Evolutionary conservation across 2,113 vertebrate genomes (phyloP), one percentile per base, ranked within the genome.

Genomic region (Antigone vipio): DNA sequence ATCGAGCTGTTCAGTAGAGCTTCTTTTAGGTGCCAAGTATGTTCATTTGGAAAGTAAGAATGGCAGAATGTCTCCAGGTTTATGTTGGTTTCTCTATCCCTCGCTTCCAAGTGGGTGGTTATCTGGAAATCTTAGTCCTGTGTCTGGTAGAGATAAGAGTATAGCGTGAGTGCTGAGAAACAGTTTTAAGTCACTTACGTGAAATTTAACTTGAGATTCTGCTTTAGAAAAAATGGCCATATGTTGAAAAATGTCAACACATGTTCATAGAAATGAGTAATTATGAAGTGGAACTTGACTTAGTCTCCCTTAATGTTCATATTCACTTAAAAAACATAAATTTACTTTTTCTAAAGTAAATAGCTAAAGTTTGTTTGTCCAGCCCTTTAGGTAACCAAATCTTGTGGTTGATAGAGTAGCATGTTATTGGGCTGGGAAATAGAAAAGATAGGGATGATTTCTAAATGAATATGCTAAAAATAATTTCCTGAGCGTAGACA

Each of bases 171-270:
- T 81, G 45, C 79, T 81, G 69, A 79, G 52, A 88, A 94, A 69
- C 32, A 49, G 72, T 71, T 42, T 59, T 35, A 93, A 77, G 64
- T 83, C 34, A 49, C 42, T 88, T 88, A 55, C 0, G 2, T 90
- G 92, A 88, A 94, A 80, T 85, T 47, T 59, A 83, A 77, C 59
- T 91, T 88, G 50, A 84, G 56, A n/a, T 67, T 93, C 35, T 86
- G 49, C 64, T 84, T 77, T 71, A 76, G 60, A 78, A 89, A 63
- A 84, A 89, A 63, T 63, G 34, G 56, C 85, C 92, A 86, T 94
- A 91, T 93, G 93, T 34, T 74, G 92, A 88, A 72, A 96, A 97
- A 96, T 96, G 85, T 92, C 94, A 97, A 53, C 90, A 96, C 64
- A 78, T 94, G 90, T 64, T 94, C 79, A 55, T 32, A 81, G 68